Percentiles rank a stretch among this genome's conserved stretches.
Conservation (phyloP, 2,888 invertebrate genomes). For the Oasisia sp. region DNA sequence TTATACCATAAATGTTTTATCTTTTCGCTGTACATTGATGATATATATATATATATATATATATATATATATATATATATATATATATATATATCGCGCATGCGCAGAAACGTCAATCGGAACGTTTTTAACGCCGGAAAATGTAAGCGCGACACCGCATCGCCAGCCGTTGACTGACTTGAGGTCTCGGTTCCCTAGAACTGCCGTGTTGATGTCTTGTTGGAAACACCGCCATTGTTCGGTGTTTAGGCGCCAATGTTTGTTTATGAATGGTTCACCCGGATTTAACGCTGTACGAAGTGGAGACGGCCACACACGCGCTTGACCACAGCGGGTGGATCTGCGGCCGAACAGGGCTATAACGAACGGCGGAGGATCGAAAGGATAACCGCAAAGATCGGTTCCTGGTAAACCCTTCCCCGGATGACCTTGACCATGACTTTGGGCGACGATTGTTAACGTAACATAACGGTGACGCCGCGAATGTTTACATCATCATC, state of each 20-base stretch:
- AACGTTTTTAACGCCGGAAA: no score
- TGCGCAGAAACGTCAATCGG: no score
- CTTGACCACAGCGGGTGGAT: neutral
- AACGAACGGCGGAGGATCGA: neutral
- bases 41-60: no score
- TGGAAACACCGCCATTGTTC: neutral
- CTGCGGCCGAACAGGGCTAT: neutral
- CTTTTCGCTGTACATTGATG: no score
- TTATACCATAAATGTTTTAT: no score
- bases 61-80: no score
- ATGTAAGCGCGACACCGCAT: no score
- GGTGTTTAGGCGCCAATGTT: neutral
- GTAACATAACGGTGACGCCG: neutral
- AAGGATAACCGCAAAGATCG: neutral
- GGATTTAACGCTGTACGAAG: neutral
- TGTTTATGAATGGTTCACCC: constrained; percentile 10
- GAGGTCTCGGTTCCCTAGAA: neutral
- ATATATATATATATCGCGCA: no score
- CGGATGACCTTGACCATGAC: neutral
- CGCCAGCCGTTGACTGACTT: neutral
- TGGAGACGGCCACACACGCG: neutral
- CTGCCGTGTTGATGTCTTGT: neutral
- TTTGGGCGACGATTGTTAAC: neutral
- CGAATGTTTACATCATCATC: neutral
- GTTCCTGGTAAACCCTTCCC: neutral